Evolutionary conservation across 2,888 invertebrate genomes (phyloP).

Genomic region (Ornithoptera alexandrae): DNA sequence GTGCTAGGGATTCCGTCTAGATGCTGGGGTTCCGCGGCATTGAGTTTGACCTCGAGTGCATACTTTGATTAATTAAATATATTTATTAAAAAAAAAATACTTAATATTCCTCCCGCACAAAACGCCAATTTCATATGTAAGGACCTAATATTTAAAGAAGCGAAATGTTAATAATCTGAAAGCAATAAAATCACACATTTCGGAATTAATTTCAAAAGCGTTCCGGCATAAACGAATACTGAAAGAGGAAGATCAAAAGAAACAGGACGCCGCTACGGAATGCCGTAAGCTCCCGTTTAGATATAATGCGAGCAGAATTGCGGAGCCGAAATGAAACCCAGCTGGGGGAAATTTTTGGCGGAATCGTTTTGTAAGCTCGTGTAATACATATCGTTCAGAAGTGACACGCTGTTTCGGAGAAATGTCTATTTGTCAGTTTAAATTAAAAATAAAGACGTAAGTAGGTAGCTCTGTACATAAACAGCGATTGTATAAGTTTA

Average conservation of each 20-base stretch:
- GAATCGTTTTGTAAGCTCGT: slow-evolving; percentile 1
- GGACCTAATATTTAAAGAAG: not conserved
- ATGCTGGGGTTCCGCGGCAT: too few relatives aligned
- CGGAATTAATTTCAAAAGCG: not conserved
- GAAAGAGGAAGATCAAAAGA: slow-evolving; percentile 1
- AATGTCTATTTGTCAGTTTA: too few relatives aligned
- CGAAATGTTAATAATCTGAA: not conserved
- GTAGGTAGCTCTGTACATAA: too few relatives aligned
- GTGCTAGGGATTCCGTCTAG: too few relatives aligned
- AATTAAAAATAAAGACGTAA: too few relatives aligned
- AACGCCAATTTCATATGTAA: too few relatives aligned
- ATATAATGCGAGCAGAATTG: slow-evolving; percentile 1
- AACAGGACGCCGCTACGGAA: not conserved
- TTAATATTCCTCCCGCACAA: too few relatives aligned
- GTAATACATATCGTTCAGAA: not conserved
- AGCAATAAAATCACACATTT: slow-evolving; percentile 1
- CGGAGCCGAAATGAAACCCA: not conserved
- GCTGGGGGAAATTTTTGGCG: not conserved
- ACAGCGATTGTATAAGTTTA: too few relatives aligned
- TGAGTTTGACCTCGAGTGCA: too few relatives aligned
- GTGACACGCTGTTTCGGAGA: too few relatives aligned
- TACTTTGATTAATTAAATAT: too few relatives aligned
- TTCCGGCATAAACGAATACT: slow-evolving; percentile 1
- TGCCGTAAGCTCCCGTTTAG: slow-evolving; percentile 2
- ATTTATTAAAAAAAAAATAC: too few relatives aligned